These are phyloP conservation scores for Meriones unguiculatus DNA, from an alignment of 2,113 vertebrate genomes.

Conservation along the genomic window DNA sequence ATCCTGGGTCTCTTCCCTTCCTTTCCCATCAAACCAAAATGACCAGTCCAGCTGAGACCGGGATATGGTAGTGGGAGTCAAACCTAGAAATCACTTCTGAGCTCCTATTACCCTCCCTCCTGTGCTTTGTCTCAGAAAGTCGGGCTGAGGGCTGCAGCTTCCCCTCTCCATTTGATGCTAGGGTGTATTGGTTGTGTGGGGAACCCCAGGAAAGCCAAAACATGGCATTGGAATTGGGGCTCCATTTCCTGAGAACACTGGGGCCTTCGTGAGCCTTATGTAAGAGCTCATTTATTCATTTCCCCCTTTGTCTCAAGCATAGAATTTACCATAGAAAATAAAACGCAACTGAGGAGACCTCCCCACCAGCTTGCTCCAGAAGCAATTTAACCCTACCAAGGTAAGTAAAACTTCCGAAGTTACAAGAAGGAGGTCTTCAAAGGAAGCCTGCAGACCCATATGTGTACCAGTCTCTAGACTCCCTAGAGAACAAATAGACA, in stretches of 20 bases:
- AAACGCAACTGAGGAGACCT: neutral
- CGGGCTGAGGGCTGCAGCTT: neutral
- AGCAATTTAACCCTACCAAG: neutral
- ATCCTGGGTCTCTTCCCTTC: neutral
- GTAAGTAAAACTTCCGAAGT: neutral
- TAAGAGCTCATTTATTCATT: neutral
- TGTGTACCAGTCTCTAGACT: neutral
- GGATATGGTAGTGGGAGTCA: neutral
- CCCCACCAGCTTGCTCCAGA: neutral
- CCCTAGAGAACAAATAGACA: neutral
- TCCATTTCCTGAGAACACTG: neutral
- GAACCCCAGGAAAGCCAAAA: neutral
- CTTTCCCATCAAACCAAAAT: neutral
- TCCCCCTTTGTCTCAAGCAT: neutral
- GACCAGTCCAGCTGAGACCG: neutral
- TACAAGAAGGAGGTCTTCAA: neutral
- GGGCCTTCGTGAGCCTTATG: neutral
- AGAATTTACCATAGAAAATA: neutral
- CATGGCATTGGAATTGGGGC: neutral
- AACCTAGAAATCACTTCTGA: neutral
- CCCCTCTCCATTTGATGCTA: neutral
- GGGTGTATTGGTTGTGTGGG: neutral
- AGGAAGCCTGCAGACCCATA: neutral
- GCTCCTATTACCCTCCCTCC: neutral
- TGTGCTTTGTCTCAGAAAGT: neutral